phyloP scores from a whole-genome alignment of 2,113 vertebrate species.

The Athene cunicularia region DNA sequence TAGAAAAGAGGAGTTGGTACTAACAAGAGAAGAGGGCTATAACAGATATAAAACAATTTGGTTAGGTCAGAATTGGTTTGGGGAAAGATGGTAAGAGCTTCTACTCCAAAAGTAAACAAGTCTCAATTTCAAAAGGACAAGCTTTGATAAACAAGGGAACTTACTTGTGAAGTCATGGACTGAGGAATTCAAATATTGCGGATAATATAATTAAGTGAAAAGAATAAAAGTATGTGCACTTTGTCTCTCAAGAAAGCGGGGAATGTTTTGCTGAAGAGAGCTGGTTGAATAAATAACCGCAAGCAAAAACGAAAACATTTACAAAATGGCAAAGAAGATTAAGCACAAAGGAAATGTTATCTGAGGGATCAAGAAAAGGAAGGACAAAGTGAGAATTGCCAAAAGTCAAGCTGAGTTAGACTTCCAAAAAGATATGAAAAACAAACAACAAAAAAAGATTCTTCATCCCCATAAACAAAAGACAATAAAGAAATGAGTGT shows the following conservation, averaged over 20 bases:
- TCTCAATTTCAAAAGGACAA: not conserved
- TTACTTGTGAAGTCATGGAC: not conserved
- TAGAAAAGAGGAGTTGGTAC: not conserved
- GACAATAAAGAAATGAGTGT: not conserved
- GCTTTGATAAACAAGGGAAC: not conserved
- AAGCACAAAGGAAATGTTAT: slow-evolving; percentile 17
- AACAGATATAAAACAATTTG: not conserved
- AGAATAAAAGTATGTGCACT: not conserved
- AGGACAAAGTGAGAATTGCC: slow-evolving; percentile 13
- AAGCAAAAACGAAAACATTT: not conserved
- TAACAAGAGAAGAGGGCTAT: not conserved
- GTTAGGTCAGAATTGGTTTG: not conserved
- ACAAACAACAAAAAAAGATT: not conserved
- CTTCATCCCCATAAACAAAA: not conserved
- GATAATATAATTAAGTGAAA: not conserved
- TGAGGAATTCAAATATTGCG: not conserved
- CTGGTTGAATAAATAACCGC: not conserved
- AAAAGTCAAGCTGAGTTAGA: not conserved
- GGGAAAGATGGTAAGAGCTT: not conserved
- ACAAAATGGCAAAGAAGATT: slow-evolving; percentile 12
- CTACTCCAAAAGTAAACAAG: not conserved
- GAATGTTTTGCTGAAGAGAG: not conserved
- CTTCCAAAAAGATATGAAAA: not conserved
- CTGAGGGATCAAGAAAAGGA: not conserved
- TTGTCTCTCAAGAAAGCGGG: not conserved